Percentiles rank a stretch among this genome's conserved stretches.
These are phyloP conservation scores for Hylia prasina DNA, from an alignment of 2,113 vertebrate genomes.

Conservation along the genomic window DNA sequence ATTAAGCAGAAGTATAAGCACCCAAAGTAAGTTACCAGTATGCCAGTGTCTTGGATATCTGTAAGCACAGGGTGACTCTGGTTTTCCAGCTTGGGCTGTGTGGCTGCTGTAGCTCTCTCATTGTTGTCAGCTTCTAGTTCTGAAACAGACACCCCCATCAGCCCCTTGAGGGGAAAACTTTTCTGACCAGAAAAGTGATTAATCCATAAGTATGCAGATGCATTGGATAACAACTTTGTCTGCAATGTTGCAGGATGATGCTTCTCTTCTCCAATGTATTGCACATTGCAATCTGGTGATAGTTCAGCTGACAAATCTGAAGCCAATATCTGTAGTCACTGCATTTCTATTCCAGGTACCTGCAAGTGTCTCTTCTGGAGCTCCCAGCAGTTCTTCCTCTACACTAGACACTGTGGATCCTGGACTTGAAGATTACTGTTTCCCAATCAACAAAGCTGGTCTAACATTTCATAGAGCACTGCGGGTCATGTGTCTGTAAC, in stretches of 20 bases:
- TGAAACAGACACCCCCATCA: neutral
- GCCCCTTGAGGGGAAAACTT: neutral
- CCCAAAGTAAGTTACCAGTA: constrained; percentile 76
- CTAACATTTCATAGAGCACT: constrained; percentile 6
- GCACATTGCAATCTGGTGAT: too few species aligned
- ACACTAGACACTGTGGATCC: neutral
- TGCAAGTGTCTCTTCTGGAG: constrained; percentile 76
- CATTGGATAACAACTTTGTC: neutral
- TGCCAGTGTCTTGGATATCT: neutral
- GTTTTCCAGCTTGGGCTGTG: neutral
- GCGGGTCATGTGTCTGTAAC: constrained; percentile 40
- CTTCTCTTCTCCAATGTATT: neutral
- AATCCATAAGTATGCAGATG: neutral
- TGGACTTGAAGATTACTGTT: neutral
- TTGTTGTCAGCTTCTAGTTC: neutral
- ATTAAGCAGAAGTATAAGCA: constrained; percentile 85
- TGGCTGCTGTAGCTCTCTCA: neutral
- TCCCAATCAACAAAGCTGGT: neutral
- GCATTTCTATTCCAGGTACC: constrained; percentile 68
- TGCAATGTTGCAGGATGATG: neutral
- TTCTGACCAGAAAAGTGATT: neutral
- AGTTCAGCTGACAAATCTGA: neutral
- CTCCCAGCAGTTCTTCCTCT: constrained; percentile 72
- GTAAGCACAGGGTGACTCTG: neutral
- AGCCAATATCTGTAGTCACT: neutral